Percentiles rank a stretch among this genome's conserved stretches.
These are phyloP conservation scores for Geotrupes spiniger DNA, from an alignment of 2,888 invertebrate genomes.

Conservation along the genomic window DNA sequence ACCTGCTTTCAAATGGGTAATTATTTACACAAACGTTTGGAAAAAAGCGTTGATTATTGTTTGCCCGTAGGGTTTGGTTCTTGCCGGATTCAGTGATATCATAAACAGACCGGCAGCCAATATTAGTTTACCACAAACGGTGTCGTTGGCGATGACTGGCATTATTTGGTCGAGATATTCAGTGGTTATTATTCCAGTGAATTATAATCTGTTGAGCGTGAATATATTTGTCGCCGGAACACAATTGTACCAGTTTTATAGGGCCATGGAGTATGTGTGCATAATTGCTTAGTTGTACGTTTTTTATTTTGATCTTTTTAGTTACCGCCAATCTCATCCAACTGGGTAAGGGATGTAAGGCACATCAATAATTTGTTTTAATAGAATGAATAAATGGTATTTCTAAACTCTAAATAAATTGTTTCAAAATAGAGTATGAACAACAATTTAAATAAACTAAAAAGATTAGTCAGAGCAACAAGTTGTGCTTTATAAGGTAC, in stretches of 20 bases:
- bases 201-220: constrained; percentile 91
- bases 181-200: constrained; percentile 94
- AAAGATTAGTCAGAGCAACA: too few species aligned
- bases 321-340: too few species aligned
- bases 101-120: constrained; percentile 84
- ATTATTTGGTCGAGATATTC: constrained; percentile 95
- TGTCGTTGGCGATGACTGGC: constrained; percentile 83
- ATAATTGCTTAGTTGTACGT: background rate
- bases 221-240: constrained; percentile 93
- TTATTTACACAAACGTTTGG: constrained; percentile 29
- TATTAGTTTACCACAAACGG: constrained; percentile 79
- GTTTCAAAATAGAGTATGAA: too few species aligned
- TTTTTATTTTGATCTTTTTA: too few species aligned
- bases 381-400: too few species aligned
- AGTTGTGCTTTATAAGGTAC: too few species aligned
- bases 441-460: too few species aligned
- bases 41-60: background rate
- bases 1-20: constrained; percentile 97
- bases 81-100: constrained; percentile 82
- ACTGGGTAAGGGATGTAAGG: too few species aligned
- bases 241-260: constrained; percentile 76
- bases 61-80: constrained; percentile 67
- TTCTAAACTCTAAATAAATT: too few species aligned
- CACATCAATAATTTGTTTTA: too few species aligned
- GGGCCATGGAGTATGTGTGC: constrained; percentile 58